Evolutionary conservation across 2,888 invertebrate species (phyloP).

Genomic region (Nomada fucata): DNA sequence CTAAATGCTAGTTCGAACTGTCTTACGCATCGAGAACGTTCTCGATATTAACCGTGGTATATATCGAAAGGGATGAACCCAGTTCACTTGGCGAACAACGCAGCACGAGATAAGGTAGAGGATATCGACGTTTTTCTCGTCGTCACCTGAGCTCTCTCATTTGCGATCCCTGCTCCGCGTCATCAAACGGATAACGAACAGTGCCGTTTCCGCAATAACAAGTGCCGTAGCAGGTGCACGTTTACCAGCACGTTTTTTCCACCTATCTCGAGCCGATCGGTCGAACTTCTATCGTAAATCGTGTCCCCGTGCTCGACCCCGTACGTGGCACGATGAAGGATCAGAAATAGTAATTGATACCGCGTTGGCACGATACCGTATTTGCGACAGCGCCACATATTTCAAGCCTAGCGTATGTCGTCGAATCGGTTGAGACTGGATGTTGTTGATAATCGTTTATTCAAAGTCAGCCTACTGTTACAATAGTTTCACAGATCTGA

Average conservation of each 20-base stretch:
- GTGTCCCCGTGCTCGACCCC: constrained; percentile 20
- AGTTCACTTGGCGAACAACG: constrained; percentile 8
- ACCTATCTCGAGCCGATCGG: constrained; percentile 26
- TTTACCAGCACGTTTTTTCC: constrained; percentile 36
- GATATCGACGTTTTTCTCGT: constrained; percentile 61
- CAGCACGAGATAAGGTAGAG: constrained; percentile 26
- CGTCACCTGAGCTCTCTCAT: constrained; percentile 64
- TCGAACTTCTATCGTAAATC: constrained; percentile 55
- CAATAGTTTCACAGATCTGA: no score
- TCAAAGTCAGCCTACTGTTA: no score
- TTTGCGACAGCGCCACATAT: constrained; percentile 33
- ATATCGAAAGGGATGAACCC: neutral
- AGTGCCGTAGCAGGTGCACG: constrained; percentile 58
- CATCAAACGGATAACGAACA: constrained; percentile 55
- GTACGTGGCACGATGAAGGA: constrained; percentile 41
- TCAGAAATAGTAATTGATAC: constrained; percentile 61
- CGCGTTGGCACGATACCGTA: constrained; percentile 20
- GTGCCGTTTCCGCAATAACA: constrained; percentile 41
- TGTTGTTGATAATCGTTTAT: no score
- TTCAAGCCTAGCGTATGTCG: constrained; percentile 17
- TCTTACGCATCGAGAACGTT: no score
- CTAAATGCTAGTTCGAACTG: no score
- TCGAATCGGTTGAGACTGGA: no score
- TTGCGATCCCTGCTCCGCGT: constrained; percentile 37
- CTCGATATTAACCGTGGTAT: no score